Base-by-base conservation (phyloP, 2,797 vertebrate species). In the Bucorvus abyssinicus region DNA sequence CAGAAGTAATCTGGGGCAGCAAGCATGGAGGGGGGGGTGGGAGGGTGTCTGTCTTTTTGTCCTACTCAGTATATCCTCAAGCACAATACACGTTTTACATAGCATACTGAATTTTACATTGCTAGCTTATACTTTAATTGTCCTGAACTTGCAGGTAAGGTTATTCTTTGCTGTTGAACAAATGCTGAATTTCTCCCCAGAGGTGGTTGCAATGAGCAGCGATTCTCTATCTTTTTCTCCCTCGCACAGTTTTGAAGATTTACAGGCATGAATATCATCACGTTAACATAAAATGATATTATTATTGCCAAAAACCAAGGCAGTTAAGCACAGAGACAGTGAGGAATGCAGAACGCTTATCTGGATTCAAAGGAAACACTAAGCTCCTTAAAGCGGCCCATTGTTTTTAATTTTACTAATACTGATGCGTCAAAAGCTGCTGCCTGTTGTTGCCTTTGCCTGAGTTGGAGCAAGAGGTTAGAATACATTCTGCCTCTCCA, bases 161-260 rank as follows among this genome's bases (percentile, higher is more conserved):
- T 94, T 96, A 94, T 94, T 90, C 93, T 94, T 94, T 91, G 83
- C 95, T 90, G 87, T 56, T 90, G 83, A 94, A 92, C 60, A 92
- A 96, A 92, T 85, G 84, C 79, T 84, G 89, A 93, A 96, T 95
- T 94, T 97, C 65, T 96, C 89, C 95, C 95, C 57, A 86, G 94
- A 95, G 92, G 76, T 91, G 76, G 68, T 34, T 92, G 75, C 78
- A 84, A 80, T 32, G 90, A 94, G 75, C 53, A 89, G 84, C 7
- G 65, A 95, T 78, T 91, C 80, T 91, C 87, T 80, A 22, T 73
- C 84, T 96, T 90, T 89, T 94, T 70, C 91, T 93, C 83, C 84
- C 50, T 90, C 70, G 56, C 75, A 92, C 21, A 87, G 53, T 96
- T 96, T 88, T 89, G 84, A 95, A 95, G 94, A 96, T 96, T 94